Base-by-base conservation (phyloP, 2,113 vertebrate species). In the Barbus barbus region DNA sequence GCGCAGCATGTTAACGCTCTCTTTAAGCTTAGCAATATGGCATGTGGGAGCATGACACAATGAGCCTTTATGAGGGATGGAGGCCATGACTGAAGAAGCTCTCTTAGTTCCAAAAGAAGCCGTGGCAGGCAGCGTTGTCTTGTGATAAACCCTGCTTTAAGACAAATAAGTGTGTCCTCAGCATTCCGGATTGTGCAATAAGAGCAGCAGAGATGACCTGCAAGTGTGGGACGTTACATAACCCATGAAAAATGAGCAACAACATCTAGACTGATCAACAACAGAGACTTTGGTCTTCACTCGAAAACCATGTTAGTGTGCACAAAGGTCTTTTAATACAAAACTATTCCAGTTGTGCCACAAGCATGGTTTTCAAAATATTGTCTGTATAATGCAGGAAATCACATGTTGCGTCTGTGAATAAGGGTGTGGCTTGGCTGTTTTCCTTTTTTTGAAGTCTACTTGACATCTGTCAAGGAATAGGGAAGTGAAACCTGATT, bases 1-100 rank as follows among this genome's bases (percentile, higher is more conserved):
- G 60, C 31, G 8, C 58, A 14, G 38, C 12, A 20, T 60, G 72
- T 82, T 58, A 46, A 24, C 2, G 2, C 36, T 65, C 65, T 83
- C 76, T 36, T 85, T 87, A 86, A 87, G 75, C 83, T 86, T 88
- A 80, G 71, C 38, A 74, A 58, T 83, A 78, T 6, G 26, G 46
- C 71, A 86, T 58, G 56, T 83, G 84, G 53, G 6, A 75, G 20
- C 31, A 31, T 71, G 24, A 48, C 48, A 89, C 89, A 89, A 86
- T 77, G 81, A 83, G 14, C 78, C 86, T 89, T 90, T 90, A 90
- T 89, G 67, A 60, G 82, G 83, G 75, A 67, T 60, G 28, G 69
- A 74, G 48, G 33, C 51, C 84, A 76, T 44, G 26, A 38, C 60
- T 78, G 36, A 78, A 82, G 67, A 67, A 72, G 46, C 58, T 63